Percentiles rank a stretch among this genome's conserved stretches.
Conservation (phyloP, 2,797 vertebrate genomes). For the Tauraco hartlaubi region DNA sequence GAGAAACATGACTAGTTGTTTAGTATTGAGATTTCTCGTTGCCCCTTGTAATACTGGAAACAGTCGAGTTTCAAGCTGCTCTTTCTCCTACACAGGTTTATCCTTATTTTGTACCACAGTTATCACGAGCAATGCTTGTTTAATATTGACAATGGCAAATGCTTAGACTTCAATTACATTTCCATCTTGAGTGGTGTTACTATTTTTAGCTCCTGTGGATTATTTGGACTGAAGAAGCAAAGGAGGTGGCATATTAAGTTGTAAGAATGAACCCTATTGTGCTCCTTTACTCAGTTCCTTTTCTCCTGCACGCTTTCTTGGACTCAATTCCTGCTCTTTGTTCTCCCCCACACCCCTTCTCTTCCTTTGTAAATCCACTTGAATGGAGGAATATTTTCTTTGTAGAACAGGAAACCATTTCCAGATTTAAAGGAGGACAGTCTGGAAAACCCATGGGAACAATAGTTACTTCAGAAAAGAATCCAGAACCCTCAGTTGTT, state of each 20-base stretch:
- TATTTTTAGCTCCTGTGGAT: slow-evolving; percentile 20
- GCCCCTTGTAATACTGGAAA: neutral
- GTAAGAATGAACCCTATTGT: slow-evolving; percentile 32
- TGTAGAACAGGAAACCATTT: slow-evolving; percentile 66
- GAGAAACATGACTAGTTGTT: neutral
- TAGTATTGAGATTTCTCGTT: neutral
- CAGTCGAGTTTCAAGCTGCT: neutral
- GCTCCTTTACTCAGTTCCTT: slow-evolving; percentile 20
- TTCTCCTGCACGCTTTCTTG: slow-evolving; percentile 45
- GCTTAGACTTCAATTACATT: neutral
- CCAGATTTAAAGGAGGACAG: slow-evolving; percentile 64
- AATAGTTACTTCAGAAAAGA: slow-evolving; percentile 60
- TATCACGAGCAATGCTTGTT: neutral
- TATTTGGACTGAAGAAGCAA: neutral
- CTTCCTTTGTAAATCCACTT: slow-evolving; percentile 62
- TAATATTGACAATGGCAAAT: neutral
- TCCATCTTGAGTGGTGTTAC: neutral
- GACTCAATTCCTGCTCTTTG: slow-evolving; percentile 46
- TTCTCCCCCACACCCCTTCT: slow-evolving; percentile 29
- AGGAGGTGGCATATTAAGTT: neutral
- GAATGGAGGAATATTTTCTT: slow-evolving; percentile 66
- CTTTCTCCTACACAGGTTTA: neutral
- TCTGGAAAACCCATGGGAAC: slow-evolving; percentile 67
- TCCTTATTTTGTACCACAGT: neutral
- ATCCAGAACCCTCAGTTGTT: slow-evolving; percentile 39